Evolutionary conservation across 2,888 invertebrate genomes (phyloP).

Genomic region (Liodrosophila aerea): DNA sequence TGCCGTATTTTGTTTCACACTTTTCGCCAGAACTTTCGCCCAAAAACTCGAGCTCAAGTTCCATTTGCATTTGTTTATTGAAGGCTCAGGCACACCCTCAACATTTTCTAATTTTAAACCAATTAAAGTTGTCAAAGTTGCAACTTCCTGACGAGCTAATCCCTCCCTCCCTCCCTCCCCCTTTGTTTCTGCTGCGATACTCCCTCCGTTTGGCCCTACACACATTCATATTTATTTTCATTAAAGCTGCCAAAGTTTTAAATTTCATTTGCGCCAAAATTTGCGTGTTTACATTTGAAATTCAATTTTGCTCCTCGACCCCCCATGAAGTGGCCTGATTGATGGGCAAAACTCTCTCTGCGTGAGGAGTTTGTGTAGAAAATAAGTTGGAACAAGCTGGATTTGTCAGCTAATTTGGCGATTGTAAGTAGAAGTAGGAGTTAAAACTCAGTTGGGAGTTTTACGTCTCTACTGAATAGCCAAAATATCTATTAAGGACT

Average conservation of each 20-base stretch:
- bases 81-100: slow-evolving; percentile 18
- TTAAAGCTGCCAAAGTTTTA: slow-evolving; percentile 71
- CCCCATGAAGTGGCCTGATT: slow-evolving; percentile 62
- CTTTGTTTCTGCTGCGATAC: not conserved
- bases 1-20: slow-evolving; percentile 42
- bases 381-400: slow-evolving; percentile 32
- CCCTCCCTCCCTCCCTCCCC: no score
- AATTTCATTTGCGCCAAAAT: slow-evolving; percentile 64
- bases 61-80: slow-evolving; percentile 56
- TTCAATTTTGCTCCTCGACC: slow-evolving; percentile 52
- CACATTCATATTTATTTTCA: slow-evolving; percentile 65
- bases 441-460: not conserved
- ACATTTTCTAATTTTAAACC: slow-evolving; percentile 67
- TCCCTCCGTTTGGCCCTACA: no score
- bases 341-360: slow-evolving; percentile 21
- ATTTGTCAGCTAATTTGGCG: slow-evolving; percentile 49
- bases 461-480: not conserved
- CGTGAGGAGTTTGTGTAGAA: not conserved
- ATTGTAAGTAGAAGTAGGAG: not conserved
- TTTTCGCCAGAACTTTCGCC: slow-evolving; percentile 5
- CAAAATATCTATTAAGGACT: no score
- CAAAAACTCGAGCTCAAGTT: slow-evolving; percentile 12
- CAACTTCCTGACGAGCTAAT: slow-evolving; percentile 62
- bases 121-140: slow-evolving; percentile 72
- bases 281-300: slow-evolving; percentile 44